Evolutionary conservation across 2,797 vertebrate species (phyloP).

Genomic region (Steatocranus sp.): DNA sequence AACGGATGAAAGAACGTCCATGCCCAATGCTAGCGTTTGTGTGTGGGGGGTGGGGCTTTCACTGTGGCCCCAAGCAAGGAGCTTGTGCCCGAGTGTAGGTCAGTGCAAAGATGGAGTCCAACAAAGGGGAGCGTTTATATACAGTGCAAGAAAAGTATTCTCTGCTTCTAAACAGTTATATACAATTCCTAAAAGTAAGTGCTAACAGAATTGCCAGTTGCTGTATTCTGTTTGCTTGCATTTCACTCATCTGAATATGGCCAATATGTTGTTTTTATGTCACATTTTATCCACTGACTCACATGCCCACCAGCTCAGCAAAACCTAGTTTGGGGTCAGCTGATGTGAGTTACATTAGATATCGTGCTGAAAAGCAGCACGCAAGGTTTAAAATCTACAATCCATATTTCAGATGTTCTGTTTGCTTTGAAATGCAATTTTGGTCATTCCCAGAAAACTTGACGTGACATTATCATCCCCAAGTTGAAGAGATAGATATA

Average conservation of each 20-base stretch:
- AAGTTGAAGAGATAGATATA: not conserved
- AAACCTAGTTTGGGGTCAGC: constrained; percentile 30
- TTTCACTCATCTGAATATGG: not conserved
- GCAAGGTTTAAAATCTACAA: not conserved
- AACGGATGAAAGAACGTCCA: constrained; percentile 66
- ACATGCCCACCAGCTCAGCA: constrained; percentile 40
- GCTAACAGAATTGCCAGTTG: not conserved
- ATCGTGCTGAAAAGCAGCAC: not conserved
- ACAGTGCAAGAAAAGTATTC: not conserved
- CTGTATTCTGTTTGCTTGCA: not conserved
- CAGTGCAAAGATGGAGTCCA: constrained; percentile 40
- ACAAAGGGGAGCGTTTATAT: not conserved
- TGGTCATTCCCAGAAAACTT: not conserved
- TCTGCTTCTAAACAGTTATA: not conserved
- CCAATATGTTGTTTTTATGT: constrained; percentile 2
- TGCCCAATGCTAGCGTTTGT: constrained; percentile 37
- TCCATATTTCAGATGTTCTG: not conserved
- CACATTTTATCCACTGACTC: constrained; percentile 35
- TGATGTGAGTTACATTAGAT: not conserved
- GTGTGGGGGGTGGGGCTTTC: constrained; percentile 53
- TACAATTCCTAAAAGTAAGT: not conserved
- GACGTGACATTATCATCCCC: not conserved
- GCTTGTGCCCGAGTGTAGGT: constrained; percentile 55
- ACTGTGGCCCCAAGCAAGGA: constrained; percentile 51
- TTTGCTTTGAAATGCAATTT: not conserved